Evolutionary conservation across 2,113 vertebrate genomes (phyloP).

Genomic region (Cygnus atratus): DNA sequence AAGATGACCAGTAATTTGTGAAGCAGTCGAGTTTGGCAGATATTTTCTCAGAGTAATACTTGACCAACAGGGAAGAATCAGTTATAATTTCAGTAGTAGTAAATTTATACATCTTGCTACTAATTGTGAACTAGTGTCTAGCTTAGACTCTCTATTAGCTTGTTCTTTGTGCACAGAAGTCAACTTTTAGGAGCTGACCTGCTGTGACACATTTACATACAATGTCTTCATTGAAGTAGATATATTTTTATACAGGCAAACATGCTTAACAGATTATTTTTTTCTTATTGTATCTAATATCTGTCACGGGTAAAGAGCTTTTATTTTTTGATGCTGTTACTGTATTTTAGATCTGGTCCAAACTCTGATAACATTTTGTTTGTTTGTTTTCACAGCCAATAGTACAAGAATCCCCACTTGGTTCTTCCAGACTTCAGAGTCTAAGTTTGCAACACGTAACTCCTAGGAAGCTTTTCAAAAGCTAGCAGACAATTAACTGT

Average conservation of each 20-base stretch:
- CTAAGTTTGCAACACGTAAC: slow-evolving; percentile 55
- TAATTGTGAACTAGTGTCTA: not conserved
- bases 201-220: not conserved
- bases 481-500: not conserved
- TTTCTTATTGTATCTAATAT: not conserved
- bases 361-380: not conserved
- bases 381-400: slow-evolving; percentile 58
- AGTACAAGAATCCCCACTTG: slow-evolving; percentile 68
- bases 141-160: not conserved
- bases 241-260: not conserved
- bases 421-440: slow-evolving; percentile 59
- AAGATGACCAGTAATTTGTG: not conserved
- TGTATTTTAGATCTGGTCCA: not conserved
- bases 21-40: not conserved
- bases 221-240: not conserved
- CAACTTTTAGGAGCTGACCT: not conserved
- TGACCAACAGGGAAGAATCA: not conserved
- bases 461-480: slow-evolving; percentile 73
- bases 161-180: not conserved
- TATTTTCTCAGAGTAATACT: not conserved
- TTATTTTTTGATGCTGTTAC: not conserved
- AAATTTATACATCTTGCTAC: not conserved
- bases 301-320: not conserved
- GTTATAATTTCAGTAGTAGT: not conserved
- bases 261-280: not conserved